Conservation (phyloP, 2,888 invertebrate genomes). For the Macrophya annulata region DNA sequence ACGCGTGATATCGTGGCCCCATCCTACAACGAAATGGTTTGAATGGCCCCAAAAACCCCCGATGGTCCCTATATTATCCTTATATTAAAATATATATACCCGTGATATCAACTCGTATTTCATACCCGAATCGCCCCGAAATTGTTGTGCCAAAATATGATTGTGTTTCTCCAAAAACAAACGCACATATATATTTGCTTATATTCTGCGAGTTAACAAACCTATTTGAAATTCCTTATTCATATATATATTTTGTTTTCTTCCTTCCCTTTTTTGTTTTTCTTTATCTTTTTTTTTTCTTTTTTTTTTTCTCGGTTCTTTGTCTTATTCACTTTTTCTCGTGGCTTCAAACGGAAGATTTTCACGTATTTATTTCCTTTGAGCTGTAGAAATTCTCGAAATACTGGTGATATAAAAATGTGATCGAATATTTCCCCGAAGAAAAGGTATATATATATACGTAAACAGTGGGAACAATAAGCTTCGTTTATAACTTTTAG, state of each 20-base stretch:
- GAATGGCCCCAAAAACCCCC: constrained; percentile 35
- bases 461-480: not conserved
- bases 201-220: not conserved
- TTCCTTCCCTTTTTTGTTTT: not conserved
- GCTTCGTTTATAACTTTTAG: not conserved
- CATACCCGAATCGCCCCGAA: constrained; percentile 24
- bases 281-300: not conserved
- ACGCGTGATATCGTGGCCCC: constrained; percentile 40
- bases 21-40: constrained; percentile 25
- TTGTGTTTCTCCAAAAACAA: constrained; percentile 25
- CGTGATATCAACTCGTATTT: constrained; percentile 57
- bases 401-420: not conserved
- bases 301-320: not conserved
- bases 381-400: not conserved
- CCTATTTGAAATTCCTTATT: constrained; percentile 12
- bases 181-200: constrained; percentile 8
- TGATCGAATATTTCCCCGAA: not conserved
- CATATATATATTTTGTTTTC: not conserved
- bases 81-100: constrained; percentile 57
- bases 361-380: not conserved
- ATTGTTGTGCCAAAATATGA: constrained; percentile 37
- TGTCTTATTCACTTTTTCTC: not conserved
- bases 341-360: constrained; percentile 7
- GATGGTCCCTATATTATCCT: constrained; percentile 54
- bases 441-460: not conserved